Percentiles rank a stretch among this genome's conserved stretches.
These are phyloP conservation scores for Dryoscopus gambensis DNA, from an alignment of 2,113 vertebrate species.

Conservation along the genomic window DNA sequence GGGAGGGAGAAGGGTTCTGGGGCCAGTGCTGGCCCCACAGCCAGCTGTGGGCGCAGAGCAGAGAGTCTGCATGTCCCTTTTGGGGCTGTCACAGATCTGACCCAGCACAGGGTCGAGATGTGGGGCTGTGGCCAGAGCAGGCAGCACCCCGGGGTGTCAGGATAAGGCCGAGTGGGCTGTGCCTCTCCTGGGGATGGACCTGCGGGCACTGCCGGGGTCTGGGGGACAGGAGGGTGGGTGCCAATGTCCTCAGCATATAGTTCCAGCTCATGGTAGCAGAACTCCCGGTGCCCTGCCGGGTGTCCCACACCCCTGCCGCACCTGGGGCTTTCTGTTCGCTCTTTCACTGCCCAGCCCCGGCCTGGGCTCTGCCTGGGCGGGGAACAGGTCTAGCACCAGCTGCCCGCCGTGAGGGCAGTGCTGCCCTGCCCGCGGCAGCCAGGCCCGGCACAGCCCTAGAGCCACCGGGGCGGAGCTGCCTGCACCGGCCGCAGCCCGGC, in stretches of 20 bases:
- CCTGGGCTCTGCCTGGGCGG: background rate
- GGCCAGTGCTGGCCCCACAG: background rate
- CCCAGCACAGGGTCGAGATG: rapidly evolving
- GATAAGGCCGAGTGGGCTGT: background rate
- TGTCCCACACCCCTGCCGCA: background rate
- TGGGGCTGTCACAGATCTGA: background rate
- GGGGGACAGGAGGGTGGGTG: rapidly evolving
- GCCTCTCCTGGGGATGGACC: background rate
- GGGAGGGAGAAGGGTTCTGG: background rate
- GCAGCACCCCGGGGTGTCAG: background rate
- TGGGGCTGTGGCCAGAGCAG: background rate
- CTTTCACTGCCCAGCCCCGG: background rate
- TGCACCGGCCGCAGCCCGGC: background rate
- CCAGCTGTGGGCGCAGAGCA: background rate
- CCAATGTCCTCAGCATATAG: rapidly evolving
- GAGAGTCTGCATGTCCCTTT: rapidly evolving
- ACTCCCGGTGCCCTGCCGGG: rapidly evolving
- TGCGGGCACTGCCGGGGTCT: background rate
- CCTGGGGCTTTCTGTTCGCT: constrained; percentile 29
- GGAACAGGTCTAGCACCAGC: rapidly evolving
- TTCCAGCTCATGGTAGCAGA: background rate
- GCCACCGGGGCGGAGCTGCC: rapidly evolving
- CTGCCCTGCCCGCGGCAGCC: background rate
- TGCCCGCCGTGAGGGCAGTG: background rate
- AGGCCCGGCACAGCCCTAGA: background rate